These are phyloP conservation scores for Pseudococcus longispinus DNA, from an alignment of 2,888 invertebrate genomes.

Conservation along the genomic window DNA sequence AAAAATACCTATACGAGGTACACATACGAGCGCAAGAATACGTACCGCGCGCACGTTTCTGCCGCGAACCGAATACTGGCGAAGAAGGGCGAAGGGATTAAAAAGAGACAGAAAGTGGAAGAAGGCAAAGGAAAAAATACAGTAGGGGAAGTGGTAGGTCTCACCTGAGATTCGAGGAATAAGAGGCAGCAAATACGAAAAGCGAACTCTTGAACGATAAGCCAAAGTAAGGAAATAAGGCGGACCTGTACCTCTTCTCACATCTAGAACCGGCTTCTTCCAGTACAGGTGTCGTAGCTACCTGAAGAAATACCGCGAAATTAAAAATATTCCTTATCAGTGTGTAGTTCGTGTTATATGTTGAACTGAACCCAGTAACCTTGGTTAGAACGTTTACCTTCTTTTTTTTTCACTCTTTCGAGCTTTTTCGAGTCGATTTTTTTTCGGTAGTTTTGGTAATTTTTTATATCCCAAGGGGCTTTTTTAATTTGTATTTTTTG, in stretches of 20 bases:
- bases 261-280: slow-evolving; percentile 52
- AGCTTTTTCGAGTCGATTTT: neutral
- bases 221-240: slow-evolving; percentile 55
- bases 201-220: slow-evolving; percentile 51
- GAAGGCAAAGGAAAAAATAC: slow-evolving; percentile 48
- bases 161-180: slow-evolving; percentile 55
- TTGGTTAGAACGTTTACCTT: slow-evolving; percentile 56
- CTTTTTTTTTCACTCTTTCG: slow-evolving; percentile 28
- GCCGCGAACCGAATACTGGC: slow-evolving; percentile 1
- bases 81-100: slow-evolving; percentile 50
- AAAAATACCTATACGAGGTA: neutral
- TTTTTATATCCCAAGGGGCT: neutral
- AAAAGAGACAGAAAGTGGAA: slow-evolving; percentile 54
- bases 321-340: slow-evolving; percentile 56
- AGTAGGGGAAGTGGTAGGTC: slow-evolving; percentile 57
- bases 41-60: neutral
- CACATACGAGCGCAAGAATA: neutral
- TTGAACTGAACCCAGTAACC: slow-evolving; percentile 57
- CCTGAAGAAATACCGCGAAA: slow-evolving; percentile 56
- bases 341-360: slow-evolving; percentile 49
- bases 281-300: slow-evolving; percentile 56
- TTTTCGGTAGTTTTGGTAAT: neutral
- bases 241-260: slow-evolving; percentile 54
- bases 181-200: slow-evolving; percentile 49
- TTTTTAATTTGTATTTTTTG: neutral